These are phyloP conservation scores for Spilarctia lutea DNA, from an alignment of 2,888 invertebrate species.

Conservation along the genomic window DNA sequence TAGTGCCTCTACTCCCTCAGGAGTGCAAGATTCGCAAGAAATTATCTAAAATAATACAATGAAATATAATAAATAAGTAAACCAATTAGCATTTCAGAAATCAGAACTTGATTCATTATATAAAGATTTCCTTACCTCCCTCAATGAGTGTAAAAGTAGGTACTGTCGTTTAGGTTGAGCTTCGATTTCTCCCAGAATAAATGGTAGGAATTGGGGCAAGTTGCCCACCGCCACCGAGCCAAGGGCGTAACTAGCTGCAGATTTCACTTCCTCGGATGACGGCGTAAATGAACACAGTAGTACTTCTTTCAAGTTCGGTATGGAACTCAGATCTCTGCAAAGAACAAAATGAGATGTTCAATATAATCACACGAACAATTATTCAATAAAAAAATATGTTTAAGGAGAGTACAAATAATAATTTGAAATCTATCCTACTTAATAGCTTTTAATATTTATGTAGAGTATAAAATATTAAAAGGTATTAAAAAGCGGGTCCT, in stretches of 20 bases:
- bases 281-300: constrained; percentile 96
- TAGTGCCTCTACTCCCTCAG: constrained; percentile 91
- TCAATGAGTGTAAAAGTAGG: constrained; percentile 97
- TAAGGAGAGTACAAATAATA: background rate
- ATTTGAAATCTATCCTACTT: background rate
- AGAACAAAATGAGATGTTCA: background rate
- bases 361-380: background rate
- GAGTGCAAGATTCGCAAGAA: constrained; percentile 92
- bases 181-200: constrained; percentile 97
- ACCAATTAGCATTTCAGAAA: background rate
- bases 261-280: constrained; percentile 98
- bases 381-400: background rate
- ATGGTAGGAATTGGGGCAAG: constrained; percentile 96
- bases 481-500: no score
- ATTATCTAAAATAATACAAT: constrained; percentile 88
- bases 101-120: background rate
- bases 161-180: constrained; percentile 98
- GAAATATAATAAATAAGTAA: background rate
- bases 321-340: constrained; percentile 91
- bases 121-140: constrained; percentile 90
- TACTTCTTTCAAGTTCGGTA: constrained; percentile 91
- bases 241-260: constrained; percentile 98
- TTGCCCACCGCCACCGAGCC: constrained; percentile 99
- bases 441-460: background rate
- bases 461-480: no score